phyloP scores from a whole-genome alignment of 1,140 invertebrate species.

The Leptopilina boulardi region DNA sequence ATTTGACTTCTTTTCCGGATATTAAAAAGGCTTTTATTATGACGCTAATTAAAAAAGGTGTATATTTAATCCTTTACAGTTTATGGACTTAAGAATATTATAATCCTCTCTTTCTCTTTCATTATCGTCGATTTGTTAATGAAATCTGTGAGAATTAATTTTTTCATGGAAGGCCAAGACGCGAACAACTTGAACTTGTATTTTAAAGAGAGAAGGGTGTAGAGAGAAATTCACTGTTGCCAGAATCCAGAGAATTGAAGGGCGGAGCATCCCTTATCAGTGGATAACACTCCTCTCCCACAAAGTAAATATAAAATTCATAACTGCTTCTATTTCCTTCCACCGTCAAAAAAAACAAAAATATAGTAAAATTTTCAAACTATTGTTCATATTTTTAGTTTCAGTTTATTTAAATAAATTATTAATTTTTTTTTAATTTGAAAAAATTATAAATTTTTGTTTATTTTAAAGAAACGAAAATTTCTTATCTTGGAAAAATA shows the following conservation, averaged over 20 bases:
- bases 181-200: conserved; percentile 9
- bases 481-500: not conserved
- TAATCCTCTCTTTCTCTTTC: not conserved
- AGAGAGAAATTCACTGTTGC: not conserved
- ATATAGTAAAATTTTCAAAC: not conserved
- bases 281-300: not conserved
- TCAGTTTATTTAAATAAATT: not conserved
- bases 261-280: conserved; percentile 29
- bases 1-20: conserved; percentile 29
- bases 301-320: not conserved
- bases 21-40: conserved; percentile 23
- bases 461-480: not conserved
- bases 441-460: not conserved
- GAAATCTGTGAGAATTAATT: conserved; percentile 23
- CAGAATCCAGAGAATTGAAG: not conserved
- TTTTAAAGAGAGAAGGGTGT: not conserved
- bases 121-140: not conserved
- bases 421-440: not conserved
- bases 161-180: conserved; percentile 8
- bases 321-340: not conserved
- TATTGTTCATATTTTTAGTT: not conserved
- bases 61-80: conserved; percentile 22
- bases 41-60: not conserved
- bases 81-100: conserved; percentile 4
- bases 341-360: conserved; percentile 8